Percentiles rank a stretch among this genome's conserved stretches.
Evolutionary conservation across 2,797 vertebrate species (phyloP).

Genomic region (Sparus aurata): DNA sequence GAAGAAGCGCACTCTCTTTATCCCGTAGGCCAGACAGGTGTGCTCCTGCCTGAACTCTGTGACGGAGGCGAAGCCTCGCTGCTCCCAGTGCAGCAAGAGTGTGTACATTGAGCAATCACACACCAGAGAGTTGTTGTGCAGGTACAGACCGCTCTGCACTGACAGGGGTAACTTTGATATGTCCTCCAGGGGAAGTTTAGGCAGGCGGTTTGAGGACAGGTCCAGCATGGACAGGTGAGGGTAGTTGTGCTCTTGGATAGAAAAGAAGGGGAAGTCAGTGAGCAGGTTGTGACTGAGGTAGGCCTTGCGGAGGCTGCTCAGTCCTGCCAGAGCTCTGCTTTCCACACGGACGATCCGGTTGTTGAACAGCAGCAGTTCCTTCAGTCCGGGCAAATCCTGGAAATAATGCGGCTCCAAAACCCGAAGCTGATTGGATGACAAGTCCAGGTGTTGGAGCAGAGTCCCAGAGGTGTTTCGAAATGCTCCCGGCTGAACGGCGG

Average conservation of each 20-base stretch:
- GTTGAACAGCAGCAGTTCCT: constrained; percentile 93
- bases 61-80: constrained; percentile 85
- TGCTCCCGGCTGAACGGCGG: constrained; percentile 73
- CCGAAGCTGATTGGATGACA: constrained; percentile 91
- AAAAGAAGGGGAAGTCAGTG: constrained; percentile 90
- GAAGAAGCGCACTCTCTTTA: constrained; percentile 88
- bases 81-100: constrained; percentile 90
- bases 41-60: constrained; percentile 87
- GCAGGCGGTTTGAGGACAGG: constrained; percentile 92
- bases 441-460: constrained; percentile 88
- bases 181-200: constrained; percentile 84
- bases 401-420: constrained; percentile 88
- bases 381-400: constrained; percentile 83
- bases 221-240: constrained; percentile 89
- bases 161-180: constrained; percentile 83
- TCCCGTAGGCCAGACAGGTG: constrained; percentile 87
- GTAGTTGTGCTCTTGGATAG: constrained; percentile 85
- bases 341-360: constrained; percentile 89
- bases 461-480: constrained; percentile 86
- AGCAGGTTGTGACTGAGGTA: constrained; percentile 94
- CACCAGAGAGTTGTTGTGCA: constrained; percentile 93
- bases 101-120: constrained; percentile 91
- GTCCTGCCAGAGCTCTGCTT: constrained; percentile 81
- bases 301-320: constrained; percentile 85
- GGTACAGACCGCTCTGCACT: constrained; percentile 90